phyloP scores from a whole-genome alignment of 2,113 vertebrate genomes.

The Aix galericulata region DNA sequence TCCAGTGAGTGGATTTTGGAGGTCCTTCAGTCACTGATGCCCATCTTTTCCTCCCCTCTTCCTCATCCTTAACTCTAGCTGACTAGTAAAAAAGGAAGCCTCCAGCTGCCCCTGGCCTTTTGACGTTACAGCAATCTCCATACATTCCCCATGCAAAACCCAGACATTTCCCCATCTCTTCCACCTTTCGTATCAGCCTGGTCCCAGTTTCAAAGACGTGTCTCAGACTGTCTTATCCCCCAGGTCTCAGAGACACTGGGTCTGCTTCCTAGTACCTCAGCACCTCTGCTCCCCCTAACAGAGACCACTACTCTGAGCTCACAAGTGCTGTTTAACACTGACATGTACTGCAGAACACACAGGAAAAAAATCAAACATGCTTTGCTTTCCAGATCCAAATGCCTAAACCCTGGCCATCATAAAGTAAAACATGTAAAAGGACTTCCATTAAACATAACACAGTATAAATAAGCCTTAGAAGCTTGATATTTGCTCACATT shows the following conservation, averaged over 20 bases:
- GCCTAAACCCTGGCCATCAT: background rate
- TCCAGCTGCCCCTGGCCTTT: background rate
- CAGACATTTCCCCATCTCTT: background rate
- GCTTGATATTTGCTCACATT: background rate
- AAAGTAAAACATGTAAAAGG: background rate
- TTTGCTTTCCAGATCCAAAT: background rate
- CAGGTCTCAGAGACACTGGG: background rate
- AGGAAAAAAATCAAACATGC: background rate
- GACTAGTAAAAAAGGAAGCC: background rate
- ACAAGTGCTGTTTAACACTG: background rate
- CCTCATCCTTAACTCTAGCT: background rate
- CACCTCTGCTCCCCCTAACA: background rate
- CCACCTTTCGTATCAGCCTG: background rate
- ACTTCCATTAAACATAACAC: background rate
- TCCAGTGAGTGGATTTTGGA: background rate
- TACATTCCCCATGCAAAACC: fast-evolving
- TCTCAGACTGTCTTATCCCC: background rate
- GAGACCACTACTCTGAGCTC: background rate
- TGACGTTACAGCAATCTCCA: background rate
- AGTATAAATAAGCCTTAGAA: background rate
- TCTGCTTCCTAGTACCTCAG: background rate
- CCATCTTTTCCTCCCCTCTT: background rate
- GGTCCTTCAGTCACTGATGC: background rate
- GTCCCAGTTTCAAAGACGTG: background rate
- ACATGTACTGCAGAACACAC: background rate